phyloP scores from a whole-genome alignment of 2,888 invertebrate species.

The Helicoverpa assulta region DNA sequence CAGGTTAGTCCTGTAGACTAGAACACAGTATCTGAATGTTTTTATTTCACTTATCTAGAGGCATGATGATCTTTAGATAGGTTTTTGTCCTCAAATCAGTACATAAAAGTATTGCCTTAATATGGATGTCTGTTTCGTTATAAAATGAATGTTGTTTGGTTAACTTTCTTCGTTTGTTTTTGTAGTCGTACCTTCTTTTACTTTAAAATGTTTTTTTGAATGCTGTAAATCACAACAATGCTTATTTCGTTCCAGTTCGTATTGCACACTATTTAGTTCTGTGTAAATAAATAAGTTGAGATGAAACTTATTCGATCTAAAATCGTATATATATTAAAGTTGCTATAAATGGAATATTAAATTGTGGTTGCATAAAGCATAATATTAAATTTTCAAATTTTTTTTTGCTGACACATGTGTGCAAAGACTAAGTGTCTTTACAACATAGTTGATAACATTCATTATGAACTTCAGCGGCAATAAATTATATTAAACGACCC shows the following conservation, averaged over 20 bases:
- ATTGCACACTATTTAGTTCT: constrained; percentile 13
- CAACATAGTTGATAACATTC: neutral
- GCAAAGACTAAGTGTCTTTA: too few species aligned
- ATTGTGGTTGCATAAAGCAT: too few species aligned
- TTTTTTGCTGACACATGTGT: too few species aligned
- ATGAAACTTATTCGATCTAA: too few species aligned
- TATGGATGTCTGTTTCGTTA: neutral
- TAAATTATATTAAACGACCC: neutral
- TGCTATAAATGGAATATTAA: too few species aligned
- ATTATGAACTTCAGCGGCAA: neutral
- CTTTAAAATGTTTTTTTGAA: constrained; percentile 9
- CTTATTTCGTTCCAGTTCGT: constrained; percentile 35
- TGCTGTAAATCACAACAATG: constrained; percentile 32
- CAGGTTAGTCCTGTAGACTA: constrained; percentile 86
- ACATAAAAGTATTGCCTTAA: neutral
- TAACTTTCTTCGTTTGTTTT: constrained; percentile 9
- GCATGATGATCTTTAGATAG: constrained; percentile 47
- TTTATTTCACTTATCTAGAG: constrained; percentile 32
- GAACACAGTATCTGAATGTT: constrained; percentile 45
- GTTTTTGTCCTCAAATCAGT: constrained; percentile 13
- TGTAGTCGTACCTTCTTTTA: constrained; percentile 9
- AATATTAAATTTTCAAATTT: too few species aligned
- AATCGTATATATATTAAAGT: too few species aligned
- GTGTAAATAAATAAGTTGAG: neutral
- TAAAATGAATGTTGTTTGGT: constrained; percentile 6